phyloP scores from a whole-genome alignment of 2,113 vertebrate species.

The Eupsittula cactorum region DNA sequence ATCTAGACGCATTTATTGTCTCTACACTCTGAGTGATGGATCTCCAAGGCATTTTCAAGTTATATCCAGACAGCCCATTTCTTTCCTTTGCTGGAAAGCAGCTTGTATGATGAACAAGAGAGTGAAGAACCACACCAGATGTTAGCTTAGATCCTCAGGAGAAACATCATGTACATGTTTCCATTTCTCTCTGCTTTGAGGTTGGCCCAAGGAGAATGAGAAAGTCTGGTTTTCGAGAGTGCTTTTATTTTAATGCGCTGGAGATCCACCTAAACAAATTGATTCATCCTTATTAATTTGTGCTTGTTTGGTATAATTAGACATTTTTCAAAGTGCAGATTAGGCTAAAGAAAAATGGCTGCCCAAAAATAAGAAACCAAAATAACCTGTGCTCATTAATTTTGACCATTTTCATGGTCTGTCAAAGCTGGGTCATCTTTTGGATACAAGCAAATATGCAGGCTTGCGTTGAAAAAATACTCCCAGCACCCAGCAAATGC shows the following conservation, averaged over 20 bases:
- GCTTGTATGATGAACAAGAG: neutral
- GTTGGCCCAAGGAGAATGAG: neutral
- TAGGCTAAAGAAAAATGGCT: neutral
- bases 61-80: neutral
- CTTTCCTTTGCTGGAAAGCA: neutral
- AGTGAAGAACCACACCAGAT: neutral
- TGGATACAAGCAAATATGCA: neutral
- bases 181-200: neutral
- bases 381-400: neutral
- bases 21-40: neutral
- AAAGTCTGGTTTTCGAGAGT: neutral
- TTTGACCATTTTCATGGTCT: neutral
- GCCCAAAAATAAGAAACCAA: neutral
- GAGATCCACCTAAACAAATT: neutral
- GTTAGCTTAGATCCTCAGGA: neutral
- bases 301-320: neutral
- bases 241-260: neutral
- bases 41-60: neutral
- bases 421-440: neutral
- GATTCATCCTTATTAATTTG: neutral
- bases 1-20: rapidly evolving
- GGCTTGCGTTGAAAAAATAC: neutral
- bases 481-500: neutral
- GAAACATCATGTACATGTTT: rapidly evolving
- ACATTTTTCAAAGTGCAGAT: neutral